Conservation (phyloP, 2,888 invertebrate species). For the Callyntrura guangdongensis region DNA sequence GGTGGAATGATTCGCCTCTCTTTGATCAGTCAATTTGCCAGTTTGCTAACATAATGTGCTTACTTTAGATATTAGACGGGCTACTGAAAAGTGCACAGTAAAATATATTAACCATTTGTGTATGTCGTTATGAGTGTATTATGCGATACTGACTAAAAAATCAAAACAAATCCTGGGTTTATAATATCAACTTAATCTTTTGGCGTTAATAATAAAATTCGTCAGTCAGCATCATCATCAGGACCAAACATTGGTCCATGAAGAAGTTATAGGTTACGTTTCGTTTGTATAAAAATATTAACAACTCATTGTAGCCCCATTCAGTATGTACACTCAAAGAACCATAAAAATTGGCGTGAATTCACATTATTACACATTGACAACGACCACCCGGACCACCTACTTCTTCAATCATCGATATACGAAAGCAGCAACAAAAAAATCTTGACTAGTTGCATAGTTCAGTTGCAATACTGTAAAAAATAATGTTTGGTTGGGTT, state of each 20-base stretch:
- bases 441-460: not conserved
- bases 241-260: too few species aligned
- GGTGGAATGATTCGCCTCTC: too few species aligned
- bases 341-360: not conserved
- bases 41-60: not conserved
- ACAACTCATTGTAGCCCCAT: not conserved
- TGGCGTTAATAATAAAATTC: too few species aligned
- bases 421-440: not conserved
- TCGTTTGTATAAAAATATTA: too few species aligned
- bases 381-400: not conserved
- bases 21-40: too few species aligned
- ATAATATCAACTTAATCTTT: too few species aligned
- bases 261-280: too few species aligned
- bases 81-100: not conserved
- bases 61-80: not conserved
- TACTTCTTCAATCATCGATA: not conserved
- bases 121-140: not conserved
- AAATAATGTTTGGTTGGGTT: conserved; percentile 23
- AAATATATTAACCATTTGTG: not conserved
- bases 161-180: conserved; percentile 37
- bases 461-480: conserved; percentile 12
- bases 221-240: too few species aligned
- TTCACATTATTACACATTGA: not conserved
- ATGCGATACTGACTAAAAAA: too few species aligned
- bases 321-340: not conserved